Evolutionary conservation across 2,113 vertebrate genomes (phyloP).

Genomic region (Miniopterus natalensis): DNA sequence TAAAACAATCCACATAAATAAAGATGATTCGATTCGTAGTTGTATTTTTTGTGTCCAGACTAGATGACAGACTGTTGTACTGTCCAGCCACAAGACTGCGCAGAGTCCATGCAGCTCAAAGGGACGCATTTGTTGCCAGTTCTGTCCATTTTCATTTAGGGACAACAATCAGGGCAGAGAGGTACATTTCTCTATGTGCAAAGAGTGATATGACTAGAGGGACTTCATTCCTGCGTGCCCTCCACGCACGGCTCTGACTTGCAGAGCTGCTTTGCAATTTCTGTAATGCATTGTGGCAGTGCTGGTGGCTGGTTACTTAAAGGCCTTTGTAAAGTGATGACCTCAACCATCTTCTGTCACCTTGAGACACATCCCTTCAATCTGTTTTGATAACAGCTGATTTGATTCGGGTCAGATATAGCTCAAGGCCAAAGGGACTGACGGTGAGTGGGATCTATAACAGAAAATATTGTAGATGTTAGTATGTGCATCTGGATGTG

Average conservation of each 20-base stretch:
- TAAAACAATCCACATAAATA: not conserved
- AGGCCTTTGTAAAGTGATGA: constrained; percentile 85
- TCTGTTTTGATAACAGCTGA: constrained; percentile 79
- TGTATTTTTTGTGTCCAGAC: constrained; percentile 23
- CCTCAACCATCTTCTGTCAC: constrained; percentile 85
- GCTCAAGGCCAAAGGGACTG: constrained; percentile 75
- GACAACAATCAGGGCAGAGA: constrained; percentile 55
- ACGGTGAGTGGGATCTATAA: constrained; percentile 17
- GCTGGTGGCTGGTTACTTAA: constrained; percentile 83
- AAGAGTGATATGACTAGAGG: constrained; percentile 67
- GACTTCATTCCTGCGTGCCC: constrained; percentile 42
- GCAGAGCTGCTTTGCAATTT: constrained; percentile 49
- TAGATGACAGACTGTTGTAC: not conserved
- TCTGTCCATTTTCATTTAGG: not conserved
- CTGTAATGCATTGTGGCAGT: constrained; percentile 87
- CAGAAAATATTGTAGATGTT: not conserved
- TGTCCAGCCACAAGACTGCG: not conserved
- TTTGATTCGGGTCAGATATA: constrained; percentile 79
- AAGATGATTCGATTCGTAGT: not conserved
- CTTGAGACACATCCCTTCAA: constrained; percentile 80
- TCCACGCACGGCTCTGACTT: constrained; percentile 72
- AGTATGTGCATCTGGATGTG: not conserved
- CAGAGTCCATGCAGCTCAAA: not conserved
- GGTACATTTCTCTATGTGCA: constrained; percentile 75
- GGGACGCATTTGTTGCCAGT: not conserved